phyloP scores from a whole-genome alignment of 2,797 vertebrate species.

The Helicolenus hilgendorfi region DNA sequence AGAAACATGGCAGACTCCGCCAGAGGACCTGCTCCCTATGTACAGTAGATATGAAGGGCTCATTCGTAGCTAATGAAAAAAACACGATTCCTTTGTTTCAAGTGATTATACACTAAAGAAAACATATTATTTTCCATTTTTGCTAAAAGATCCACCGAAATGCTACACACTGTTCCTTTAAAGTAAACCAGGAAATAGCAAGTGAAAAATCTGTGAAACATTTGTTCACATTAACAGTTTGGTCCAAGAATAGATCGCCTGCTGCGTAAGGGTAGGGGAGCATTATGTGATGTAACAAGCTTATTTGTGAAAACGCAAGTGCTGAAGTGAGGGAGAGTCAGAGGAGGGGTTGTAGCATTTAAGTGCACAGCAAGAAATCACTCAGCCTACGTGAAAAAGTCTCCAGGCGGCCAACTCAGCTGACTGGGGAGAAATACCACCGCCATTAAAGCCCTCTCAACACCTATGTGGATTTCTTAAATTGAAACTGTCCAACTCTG shows the following conservation, averaged over 20 bases:
- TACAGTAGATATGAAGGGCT: no score
- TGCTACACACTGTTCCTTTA: background rate
- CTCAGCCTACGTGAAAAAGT: conserved; percentile 60
- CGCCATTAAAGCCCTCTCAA: conserved; percentile 71
- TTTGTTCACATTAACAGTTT: conserved; percentile 69
- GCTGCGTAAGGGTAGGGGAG: conserved; percentile 49
- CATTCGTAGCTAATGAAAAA: no score
- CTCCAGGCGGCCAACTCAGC: conserved; percentile 63
- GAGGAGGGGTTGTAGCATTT: conserved; percentile 51
- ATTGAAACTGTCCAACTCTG: conserved; percentile 73
- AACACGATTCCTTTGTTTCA: no score
- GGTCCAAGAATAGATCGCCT: conserved; percentile 58
- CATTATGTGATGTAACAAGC: conserved; percentile 75
- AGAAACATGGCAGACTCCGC: no score
- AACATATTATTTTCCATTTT: background rate
- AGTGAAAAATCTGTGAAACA: conserved; percentile 47
- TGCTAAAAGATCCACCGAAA: background rate
- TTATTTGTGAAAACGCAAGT: conserved; percentile 77
- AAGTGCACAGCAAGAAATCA: conserved; percentile 80
- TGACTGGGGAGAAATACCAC: conserved; percentile 65
- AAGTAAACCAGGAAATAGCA: conserved; percentile 29
- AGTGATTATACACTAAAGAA: no score
- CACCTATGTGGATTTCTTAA: conserved; percentile 78
- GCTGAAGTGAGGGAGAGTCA: conserved; percentile 34
- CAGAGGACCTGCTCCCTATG: no score